Percentiles rank a stretch among this genome's conserved stretches.
These are phyloP conservation scores for Parapristionchus giblindavisi DNA, from an alignment of 2,888 invertebrate species.

Conservation along the genomic window DNA sequence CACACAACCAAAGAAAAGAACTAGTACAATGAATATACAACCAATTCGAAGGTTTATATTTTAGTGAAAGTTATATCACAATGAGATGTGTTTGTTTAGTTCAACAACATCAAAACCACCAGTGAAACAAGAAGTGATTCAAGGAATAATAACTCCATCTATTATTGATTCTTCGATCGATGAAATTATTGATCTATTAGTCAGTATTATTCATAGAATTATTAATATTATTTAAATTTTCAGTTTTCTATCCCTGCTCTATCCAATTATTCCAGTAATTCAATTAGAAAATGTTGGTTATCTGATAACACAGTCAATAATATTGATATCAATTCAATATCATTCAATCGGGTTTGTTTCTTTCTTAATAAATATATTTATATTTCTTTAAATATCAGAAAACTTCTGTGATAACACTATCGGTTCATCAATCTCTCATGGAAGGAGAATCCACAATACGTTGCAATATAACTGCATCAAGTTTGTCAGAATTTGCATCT, in stretches of 20 bases:
- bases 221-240: neutral
- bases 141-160: no score
- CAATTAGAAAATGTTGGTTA: constrained; percentile 13
- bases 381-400: neutral
- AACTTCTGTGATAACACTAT: neutral
- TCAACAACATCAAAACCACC: no score
- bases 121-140: no score
- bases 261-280: neutral
- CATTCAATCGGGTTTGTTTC: constrained; percentile 2
- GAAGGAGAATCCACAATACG: neutral
- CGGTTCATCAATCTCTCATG: constrained; percentile 18
- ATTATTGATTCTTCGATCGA: constrained; percentile 6
- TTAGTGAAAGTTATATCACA: no score
- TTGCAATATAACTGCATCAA: neutral
- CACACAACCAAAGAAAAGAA: no score
- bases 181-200: neutral
- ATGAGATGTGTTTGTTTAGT: no score
- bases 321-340: neutral
- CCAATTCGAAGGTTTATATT: no score
- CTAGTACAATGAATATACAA: no score
- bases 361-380: neutral
- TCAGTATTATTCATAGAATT: neutral
- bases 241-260: neutral
- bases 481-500: neutral
- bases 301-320: neutral